These are phyloP conservation scores for Reinhardtius hippoglossoides DNA, from an alignment of 2,113 vertebrate genomes.

Conservation along the genomic window DNA sequence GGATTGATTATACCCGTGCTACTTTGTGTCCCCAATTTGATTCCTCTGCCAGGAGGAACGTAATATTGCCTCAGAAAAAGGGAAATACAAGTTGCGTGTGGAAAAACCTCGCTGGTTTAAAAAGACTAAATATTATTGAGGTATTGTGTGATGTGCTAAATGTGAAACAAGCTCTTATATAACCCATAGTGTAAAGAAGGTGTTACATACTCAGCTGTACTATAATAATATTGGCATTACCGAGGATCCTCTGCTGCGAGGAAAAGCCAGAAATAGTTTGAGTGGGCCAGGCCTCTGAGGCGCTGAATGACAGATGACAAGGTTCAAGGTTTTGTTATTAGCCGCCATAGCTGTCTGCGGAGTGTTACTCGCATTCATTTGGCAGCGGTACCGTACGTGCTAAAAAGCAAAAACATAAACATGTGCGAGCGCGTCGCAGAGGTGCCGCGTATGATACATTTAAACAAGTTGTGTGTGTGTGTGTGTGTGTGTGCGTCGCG, in stretches of 20 bases:
- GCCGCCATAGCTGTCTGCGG: constrained; percentile 26
- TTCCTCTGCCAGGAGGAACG: constrained; percentile 55
- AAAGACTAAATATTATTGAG: constrained; percentile 1
- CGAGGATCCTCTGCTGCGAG: constrained; percentile 35
- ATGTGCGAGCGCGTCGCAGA: constrained; percentile 26
- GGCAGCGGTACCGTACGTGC: constrained; percentile 25
- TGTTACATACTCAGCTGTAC: constrained; percentile 29
- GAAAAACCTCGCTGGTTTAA: neutral
- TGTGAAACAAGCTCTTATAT: constrained; percentile 54
- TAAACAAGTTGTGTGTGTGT: constrained; percentile 14
- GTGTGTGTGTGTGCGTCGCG: no score
- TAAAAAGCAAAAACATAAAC: constrained; percentile 49
- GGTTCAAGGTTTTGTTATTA: constrained; percentile 50
- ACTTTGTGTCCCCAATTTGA: constrained; percentile 60
- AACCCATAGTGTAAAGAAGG: constrained; percentile 35
- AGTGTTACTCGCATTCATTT: constrained; percentile 55
- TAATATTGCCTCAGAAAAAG: constrained; percentile 35
- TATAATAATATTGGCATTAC: constrained; percentile 52
- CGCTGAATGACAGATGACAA: constrained; percentile 60
- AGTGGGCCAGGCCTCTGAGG: constrained; percentile 36
- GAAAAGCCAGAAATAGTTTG: constrained; percentile 58
- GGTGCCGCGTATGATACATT: constrained; percentile 33
- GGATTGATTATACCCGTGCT: constrained; percentile 69
- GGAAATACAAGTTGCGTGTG: constrained; percentile 37
- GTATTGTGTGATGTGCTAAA: constrained; percentile 1